phyloP scores from a whole-genome alignment of 2,888 invertebrate genomes.

The Bursaphelenchus okinawaensis region DNA sequence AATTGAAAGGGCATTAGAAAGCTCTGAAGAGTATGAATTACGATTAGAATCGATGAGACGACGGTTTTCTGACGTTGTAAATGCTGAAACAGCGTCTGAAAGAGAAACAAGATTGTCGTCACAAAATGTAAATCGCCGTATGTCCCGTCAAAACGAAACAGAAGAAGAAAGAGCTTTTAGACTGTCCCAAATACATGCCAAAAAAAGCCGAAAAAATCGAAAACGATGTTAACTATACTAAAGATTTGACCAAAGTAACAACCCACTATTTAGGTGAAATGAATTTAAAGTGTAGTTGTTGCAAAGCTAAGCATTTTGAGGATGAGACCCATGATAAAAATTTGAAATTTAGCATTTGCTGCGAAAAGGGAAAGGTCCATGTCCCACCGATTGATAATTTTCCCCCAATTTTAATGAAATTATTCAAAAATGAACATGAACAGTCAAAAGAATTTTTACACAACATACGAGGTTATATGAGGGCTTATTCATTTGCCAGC shows the following conservation, averaged over 20 bases:
- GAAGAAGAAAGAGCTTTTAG: neutral
- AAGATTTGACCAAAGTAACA: too few relatives aligned
- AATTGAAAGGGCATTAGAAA: too few relatives aligned
- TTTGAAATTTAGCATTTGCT: neutral
- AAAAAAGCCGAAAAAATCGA: too few relatives aligned
- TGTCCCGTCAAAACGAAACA: neutral
- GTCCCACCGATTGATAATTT: neutral
- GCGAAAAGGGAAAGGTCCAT: neutral
- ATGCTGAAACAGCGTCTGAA: neutral
- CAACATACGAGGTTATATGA: too few relatives aligned
- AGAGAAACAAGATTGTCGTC: neutral
- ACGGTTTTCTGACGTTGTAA: neutral
- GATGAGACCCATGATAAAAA: neutral
- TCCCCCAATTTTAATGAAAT: slow-evolving; percentile 48
- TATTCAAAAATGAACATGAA: too few relatives aligned
- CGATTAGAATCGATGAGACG: too few relatives aligned
- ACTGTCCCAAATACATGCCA: too few relatives aligned
- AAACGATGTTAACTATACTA: too few relatives aligned
- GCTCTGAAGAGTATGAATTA: too few relatives aligned
- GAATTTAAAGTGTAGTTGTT: neutral
- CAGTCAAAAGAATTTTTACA: too few relatives aligned
- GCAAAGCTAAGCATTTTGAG: neutral
- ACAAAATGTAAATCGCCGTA: neutral
- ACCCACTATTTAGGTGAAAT: neutral
- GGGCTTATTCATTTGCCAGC: neutral